Percentiles rank a stretch among this genome's conserved stretches.
Conservation (phyloP, 1,140 invertebrate genomes). For the Leptinotarsa defecta region DNA sequence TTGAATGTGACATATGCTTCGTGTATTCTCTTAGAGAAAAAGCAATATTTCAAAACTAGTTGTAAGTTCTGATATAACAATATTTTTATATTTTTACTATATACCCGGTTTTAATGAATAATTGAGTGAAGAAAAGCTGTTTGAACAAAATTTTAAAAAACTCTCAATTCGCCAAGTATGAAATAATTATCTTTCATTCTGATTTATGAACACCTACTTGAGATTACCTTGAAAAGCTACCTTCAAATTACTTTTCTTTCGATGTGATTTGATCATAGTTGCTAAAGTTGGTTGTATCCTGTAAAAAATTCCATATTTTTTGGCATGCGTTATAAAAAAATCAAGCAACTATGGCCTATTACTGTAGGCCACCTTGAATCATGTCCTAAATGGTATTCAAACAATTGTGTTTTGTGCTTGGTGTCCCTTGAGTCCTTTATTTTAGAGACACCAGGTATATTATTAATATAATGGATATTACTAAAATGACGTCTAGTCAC, state of each 20-base stretch:
- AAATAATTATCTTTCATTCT: background rate
- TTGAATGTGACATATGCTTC: conserved; percentile 18
- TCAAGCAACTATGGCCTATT: too few relatives aligned
- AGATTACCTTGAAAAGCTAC: too few relatives aligned
- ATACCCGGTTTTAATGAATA: conserved; percentile 9
- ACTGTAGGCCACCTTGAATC: background rate
- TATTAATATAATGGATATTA: background rate
- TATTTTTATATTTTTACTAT: conserved; percentile 1
- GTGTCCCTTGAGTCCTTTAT: background rate
- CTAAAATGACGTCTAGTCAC: conserved; percentile 26
- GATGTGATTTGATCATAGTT: too few relatives aligned
- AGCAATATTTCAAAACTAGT: conserved; percentile 22
- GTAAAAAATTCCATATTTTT: too few relatives aligned
- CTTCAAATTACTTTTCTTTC: too few relatives aligned
- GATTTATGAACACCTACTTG: background rate
- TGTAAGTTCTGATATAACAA: background rate
- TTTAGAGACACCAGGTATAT: background rate
- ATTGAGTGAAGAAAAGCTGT: background rate
- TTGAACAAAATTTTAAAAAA: background rate
- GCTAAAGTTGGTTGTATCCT: too few relatives aligned
- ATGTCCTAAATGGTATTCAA: background rate
- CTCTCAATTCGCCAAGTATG: background rate
- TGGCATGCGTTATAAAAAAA: too few relatives aligned
- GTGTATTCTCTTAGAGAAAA: conserved; percentile 30
- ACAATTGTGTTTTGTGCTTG: background rate